phyloP scores from a whole-genome alignment of 2,888 invertebrate species.

The Hypomecis atomaria region DNA sequence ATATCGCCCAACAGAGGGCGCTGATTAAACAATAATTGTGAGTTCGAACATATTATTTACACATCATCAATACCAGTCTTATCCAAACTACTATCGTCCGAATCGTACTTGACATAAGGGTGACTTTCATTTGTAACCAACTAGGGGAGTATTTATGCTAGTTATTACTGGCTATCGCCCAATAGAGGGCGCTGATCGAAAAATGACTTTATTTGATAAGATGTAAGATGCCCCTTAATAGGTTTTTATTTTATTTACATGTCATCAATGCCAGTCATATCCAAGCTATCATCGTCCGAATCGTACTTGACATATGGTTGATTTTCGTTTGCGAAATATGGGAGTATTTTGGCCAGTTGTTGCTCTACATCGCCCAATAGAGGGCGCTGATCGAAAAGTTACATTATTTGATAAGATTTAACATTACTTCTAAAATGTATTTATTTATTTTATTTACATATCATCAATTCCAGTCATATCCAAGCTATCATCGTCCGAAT shows the following conservation, averaged over 20 bases:
- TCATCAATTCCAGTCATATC: background rate
- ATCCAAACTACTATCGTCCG: background rate
- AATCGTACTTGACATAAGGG: background rate
- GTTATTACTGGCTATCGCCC: background rate
- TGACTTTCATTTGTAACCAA: background rate
- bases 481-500: slow-evolving; percentile 2
- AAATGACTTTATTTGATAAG: too few species aligned
- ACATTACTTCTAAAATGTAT: background rate
- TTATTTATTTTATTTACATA: too few species aligned
- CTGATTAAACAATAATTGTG: slow-evolving; percentile 53
- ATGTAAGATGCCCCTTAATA: background rate
- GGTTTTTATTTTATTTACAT: background rate
- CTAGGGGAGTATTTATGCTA: background rate
- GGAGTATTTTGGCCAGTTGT: slow-evolving; percentile 84
- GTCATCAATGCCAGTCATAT: slow-evolving; percentile 55
- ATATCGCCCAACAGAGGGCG: slow-evolving; percentile 92
- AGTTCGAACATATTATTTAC: too few species aligned
- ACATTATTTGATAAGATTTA: too few species aligned
- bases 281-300: slow-evolving; percentile 58
- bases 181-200: background rate
- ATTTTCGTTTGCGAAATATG: slow-evolving; percentile 19
- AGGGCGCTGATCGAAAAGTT: slow-evolving; percentile 83
- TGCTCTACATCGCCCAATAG: slow-evolving; percentile 91
- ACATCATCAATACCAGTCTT: background rate
- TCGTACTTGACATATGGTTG: slow-evolving; percentile 32